Evolutionary conservation across 1,140 invertebrate genomes (phyloP), one percentile per base, ranked within the genome.

Genomic region (Zaprionus tsacasi): DNA sequence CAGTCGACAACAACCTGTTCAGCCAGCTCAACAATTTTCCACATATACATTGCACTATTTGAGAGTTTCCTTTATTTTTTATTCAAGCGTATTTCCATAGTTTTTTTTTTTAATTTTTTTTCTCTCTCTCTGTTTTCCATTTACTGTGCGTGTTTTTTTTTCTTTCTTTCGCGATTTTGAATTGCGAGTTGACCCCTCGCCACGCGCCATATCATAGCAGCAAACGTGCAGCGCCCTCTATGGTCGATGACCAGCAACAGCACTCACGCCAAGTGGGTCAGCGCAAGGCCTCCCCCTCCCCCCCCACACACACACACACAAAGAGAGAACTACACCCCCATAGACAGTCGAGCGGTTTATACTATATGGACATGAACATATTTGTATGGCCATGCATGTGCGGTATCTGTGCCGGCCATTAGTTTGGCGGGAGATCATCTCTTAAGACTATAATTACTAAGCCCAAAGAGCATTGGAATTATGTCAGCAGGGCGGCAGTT

Each of bases 101-200:
- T 43, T 17, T 38, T 6, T 6, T 15, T 45, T 15, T 5, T 25
- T 6, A 30, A 6, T 30, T 7, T 43, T 4, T 4, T 13, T 59
- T 27, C 45, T 48, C 58, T 43, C 12, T 21, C 21, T 30, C 15
- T 38, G n/a, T 70, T 55, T 58, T 63, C 30, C 56, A 52, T 71
- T 68, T 58, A 45, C 48, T 71, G 64, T 72, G 15, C 1, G 25
- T 27, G 25, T 27, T 27, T 21, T 67, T 50, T 13, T 60, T 40
- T 65, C 48, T 70, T 56, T 74, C 67, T 79, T 82, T 67, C 54
- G 59, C 73, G 78, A 67, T 78, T 87, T 73, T 35, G 33, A 35
- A 68, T 87, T 86, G 82, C 81, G 81, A 79, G 82, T 87, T 88
- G 80, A 88, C 82, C 82, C 70, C 77, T 58, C 60, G 43, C 36